Conservation (phyloP, 2,888 invertebrate species). For the Agonopterix subpropinquella region DNA sequence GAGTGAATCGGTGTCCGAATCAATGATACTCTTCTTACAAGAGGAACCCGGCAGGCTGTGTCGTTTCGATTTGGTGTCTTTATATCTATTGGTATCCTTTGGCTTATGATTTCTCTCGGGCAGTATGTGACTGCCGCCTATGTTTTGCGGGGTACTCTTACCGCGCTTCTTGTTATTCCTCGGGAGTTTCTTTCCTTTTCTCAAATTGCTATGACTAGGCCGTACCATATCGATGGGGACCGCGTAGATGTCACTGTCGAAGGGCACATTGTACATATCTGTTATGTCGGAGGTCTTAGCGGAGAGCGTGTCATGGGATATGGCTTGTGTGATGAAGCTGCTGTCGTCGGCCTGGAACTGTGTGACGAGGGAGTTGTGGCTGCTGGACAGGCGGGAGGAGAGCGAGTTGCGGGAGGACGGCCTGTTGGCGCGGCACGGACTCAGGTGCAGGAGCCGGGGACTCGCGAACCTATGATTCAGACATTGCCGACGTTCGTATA, state of each 20-base stretch:
- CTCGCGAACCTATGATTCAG: slow-evolving; percentile 61
- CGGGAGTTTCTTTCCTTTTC: slow-evolving; percentile 56
- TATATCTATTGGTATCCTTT: slow-evolving; percentile 44
- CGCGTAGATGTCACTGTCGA: slow-evolving; percentile 91
- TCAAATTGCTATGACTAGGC: slow-evolving; percentile 61
- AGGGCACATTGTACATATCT: slow-evolving; percentile 92
- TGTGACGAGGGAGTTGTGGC: slow-evolving; percentile 87
- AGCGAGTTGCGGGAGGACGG: slow-evolving; percentile 86
- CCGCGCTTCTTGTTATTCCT: slow-evolving; percentile 55
- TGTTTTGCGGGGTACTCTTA: slow-evolving; percentile 45
- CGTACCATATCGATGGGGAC: slow-evolving; percentile 88
- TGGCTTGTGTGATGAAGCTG: slow-evolving; percentile 91
- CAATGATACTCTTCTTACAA: slow-evolving; percentile 65
- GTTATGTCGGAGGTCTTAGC: slow-evolving; percentile 83
- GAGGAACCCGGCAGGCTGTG: slow-evolving; percentile 83
- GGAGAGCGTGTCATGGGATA: slow-evolving; percentile 88
- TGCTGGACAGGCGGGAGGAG: slow-evolving; percentile 87
- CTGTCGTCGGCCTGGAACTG: slow-evolving; percentile 88
- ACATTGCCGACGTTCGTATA: slow-evolving; percentile 60
- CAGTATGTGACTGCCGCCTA: slow-evolving; percentile 26
- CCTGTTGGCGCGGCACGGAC: slow-evolving; percentile 76
- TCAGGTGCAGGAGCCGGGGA: slow-evolving; percentile 74
- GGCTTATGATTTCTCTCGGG: slow-evolving; percentile 37
- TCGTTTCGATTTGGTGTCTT: slow-evolving; percentile 74
- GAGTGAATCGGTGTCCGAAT: slow-evolving; percentile 80